Base-by-base conservation (phyloP, 2,888 invertebrate species). In the Ectropis crepuscularia region DNA sequence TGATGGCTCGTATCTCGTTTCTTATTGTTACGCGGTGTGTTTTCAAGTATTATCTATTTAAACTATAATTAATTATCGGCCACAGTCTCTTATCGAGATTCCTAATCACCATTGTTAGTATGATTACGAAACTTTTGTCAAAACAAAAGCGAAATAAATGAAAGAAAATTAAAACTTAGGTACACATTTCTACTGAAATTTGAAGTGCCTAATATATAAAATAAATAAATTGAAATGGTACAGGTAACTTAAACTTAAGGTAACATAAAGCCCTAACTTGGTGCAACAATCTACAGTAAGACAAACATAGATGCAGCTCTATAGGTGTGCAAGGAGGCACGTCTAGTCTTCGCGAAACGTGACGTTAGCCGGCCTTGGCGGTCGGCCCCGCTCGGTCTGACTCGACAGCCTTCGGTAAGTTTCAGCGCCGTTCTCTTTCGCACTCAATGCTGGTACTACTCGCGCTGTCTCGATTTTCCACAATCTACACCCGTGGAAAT, bases 321-420 rank as follows among this genome's bases (percentile, higher is more conserved):
- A 55, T 60, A 60, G 54, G 78, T 79, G 80, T 78, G 77, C 78
- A 78, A 74, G 82, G 76, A 81, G 86, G 84, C 80, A 84, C 75
- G 88, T 90, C 90, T 89, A 87, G 88, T 85, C 85, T 86, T 82
- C 82, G 87, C 86, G 74, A 87, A 88, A 86, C 87, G 88, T 91
- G 90, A 91, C 90, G 87, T 80, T 79, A 81, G 81, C 77, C 89
- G 90, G 90, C 91, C 92, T 92, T 92, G 90, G 86, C 82, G 83
- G 76, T 89, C 90, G 90, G 84, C 76, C 73, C 78, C 81, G 74
- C 69, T 89, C 90, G 90, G 82, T 73, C 71, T 76, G 66, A 74
- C 67, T 86, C 90, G 90, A 69, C 73, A 72, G 62, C 72, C 67
- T 71, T 87, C 88, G 87, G 74, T 72, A 74, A 87, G 74, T 72